Percentiles rank a stretch among this genome's conserved stretches.
phyloP scores from a whole-genome alignment of 2,888 invertebrate species.

The Caenorhabditis doughertyi region DNA sequence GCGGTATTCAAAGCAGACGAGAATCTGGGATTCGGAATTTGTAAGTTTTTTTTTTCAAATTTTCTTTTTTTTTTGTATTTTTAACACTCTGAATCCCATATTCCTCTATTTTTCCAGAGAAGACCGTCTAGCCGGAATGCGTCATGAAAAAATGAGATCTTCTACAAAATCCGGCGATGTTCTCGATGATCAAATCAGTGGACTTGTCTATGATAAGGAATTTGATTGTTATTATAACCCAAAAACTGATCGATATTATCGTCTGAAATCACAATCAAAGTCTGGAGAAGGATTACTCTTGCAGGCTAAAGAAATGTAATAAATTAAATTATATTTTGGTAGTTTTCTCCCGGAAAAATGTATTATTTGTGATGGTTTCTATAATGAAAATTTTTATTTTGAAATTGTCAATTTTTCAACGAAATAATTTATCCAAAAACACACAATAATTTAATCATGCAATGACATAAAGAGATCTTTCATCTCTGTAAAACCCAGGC shows the following conservation, averaged over 20 bases:
- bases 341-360: too few relatives aligned
- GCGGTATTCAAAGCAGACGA: conserved; percentile 18
- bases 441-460: too few relatives aligned
- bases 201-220: conserved; percentile 71
- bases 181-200: conserved; percentile 57
- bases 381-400: too few relatives aligned
- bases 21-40: conserved; percentile 41
- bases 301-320: conserved; percentile 31
- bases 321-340: not conserved
- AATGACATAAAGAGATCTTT: too few relatives aligned
- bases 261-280: conserved; percentile 63
- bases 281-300: conserved; percentile 50
- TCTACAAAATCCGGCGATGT: conserved; percentile 52
- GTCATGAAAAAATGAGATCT: conserved; percentile 66
- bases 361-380: not conserved
- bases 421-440: too few relatives aligned
- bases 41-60: conserved; percentile 12
- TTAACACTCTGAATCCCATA: too few relatives aligned
- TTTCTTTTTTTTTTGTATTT: too few relatives aligned
- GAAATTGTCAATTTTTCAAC: not conserved
- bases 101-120: conserved; percentile 58
- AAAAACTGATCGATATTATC: conserved; percentile 66
- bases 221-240: conserved; percentile 74
- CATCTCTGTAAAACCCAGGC: too few relatives aligned
- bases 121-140: conserved; percentile 65